These are phyloP conservation scores for Labia minor DNA, from an alignment of 2,888 invertebrate genomes.

Conservation along the genomic window DNA sequence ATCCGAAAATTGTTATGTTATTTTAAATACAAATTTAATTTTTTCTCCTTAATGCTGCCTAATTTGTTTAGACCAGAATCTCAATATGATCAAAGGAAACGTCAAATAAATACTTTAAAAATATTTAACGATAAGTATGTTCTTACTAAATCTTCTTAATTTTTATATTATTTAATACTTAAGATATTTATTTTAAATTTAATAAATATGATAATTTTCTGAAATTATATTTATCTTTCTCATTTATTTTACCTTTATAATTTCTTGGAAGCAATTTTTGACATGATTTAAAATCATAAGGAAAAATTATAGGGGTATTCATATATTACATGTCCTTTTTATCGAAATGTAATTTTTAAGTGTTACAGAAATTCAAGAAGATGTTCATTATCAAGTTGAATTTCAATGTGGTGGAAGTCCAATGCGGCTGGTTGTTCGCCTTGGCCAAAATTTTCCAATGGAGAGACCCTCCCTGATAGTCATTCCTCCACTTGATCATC, in stretches of 20 bases:
- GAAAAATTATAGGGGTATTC: too few species aligned
- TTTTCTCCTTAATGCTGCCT: constrained; percentile 41
- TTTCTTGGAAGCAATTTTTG: too few species aligned
- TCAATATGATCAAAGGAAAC: constrained; percentile 28
- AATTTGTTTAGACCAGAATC: constrained; percentile 41
- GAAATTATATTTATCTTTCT: too few species aligned
- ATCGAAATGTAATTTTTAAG: too few species aligned
- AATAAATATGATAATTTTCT: too few species aligned
- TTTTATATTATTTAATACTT: too few species aligned
- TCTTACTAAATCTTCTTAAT: constrained; percentile 8
- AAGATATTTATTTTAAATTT: too few species aligned
- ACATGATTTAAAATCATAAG: too few species aligned
- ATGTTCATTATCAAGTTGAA: constrained; percentile 59
- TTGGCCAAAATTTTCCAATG: constrained; percentile 61
- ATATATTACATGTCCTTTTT: too few species aligned
- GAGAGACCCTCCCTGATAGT: constrained; percentile 61
- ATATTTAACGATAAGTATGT: constrained; percentile 69
- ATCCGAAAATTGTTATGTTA: too few species aligned
- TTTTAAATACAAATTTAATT: neutral
- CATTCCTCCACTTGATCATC: constrained; percentile 54
- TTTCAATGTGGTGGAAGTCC: constrained; percentile 54
- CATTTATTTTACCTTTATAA: too few species aligned
- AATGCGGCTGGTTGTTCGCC: constrained; percentile 53
- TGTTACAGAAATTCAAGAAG: constrained; percentile 59
- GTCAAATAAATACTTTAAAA: constrained; percentile 71